A percentile compares a stretch with the other conserved stretches of the same genome.
These are phyloP conservation scores for Balaeniceps rex DNA, from an alignment of 2,113 vertebrate species.

Conservation along the genomic window DNA sequence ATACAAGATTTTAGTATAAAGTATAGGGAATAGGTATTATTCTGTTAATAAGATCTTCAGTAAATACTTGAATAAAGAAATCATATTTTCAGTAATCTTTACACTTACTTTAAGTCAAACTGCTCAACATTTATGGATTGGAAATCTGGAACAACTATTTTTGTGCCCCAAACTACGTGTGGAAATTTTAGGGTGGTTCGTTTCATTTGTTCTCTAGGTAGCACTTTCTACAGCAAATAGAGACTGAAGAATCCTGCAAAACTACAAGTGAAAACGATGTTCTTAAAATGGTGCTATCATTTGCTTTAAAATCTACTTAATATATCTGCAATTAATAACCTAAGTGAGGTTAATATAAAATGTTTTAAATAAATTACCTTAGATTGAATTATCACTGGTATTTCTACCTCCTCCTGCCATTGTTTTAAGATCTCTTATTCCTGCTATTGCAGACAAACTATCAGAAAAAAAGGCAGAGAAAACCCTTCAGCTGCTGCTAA, in stretches of 20 bases:
- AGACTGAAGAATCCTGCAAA: neutral
- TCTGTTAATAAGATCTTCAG: neutral
- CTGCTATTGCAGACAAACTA: neutral
- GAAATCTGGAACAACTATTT: neutral
- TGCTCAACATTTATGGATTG: neutral
- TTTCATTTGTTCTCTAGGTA: neutral
- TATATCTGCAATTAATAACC: neutral
- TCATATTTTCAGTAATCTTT: neutral
- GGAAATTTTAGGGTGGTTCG: neutral
- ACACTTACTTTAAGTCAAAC: neutral
- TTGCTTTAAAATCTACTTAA: neutral
- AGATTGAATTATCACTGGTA: neutral
- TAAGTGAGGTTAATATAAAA: neutral
- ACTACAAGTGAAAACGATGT: neutral
- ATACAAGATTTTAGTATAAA: neutral
- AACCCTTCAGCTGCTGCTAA: neutral
- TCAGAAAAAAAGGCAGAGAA: neutral
- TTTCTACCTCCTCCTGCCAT: neutral
- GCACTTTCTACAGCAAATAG: neutral
- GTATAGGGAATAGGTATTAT: neutral
- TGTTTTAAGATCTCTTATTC: neutral
- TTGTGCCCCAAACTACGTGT: neutral
- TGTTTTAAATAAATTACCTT: neutral
- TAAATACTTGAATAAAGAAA: neutral
- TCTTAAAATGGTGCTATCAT: neutral